Evolutionary conservation across 2,113 vertebrate species (phyloP).

Genomic region (Muscicapa adusta): DNA sequence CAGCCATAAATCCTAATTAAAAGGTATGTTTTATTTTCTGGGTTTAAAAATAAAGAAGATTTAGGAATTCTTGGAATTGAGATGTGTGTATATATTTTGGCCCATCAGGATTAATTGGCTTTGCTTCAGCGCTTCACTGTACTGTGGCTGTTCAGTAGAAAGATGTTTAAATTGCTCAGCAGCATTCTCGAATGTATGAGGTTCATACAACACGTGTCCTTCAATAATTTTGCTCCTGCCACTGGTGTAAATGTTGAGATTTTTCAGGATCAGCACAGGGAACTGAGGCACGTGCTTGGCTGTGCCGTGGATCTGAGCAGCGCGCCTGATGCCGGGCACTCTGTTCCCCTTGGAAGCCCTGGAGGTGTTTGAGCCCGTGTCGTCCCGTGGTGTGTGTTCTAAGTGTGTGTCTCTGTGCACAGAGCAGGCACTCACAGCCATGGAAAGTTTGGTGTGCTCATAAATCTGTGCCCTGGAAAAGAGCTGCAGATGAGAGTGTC

Average conservation of each 20-base stretch:
- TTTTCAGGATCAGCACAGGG: background rate
- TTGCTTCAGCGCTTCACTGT: constrained; percentile 42
- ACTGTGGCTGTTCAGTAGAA: background rate
- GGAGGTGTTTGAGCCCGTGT: background rate
- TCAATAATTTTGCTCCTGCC: constrained; percentile 13
- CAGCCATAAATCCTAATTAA: constrained; percentile 69
- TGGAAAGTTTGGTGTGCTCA: constrained; percentile 4
- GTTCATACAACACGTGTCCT: constrained; percentile 8
- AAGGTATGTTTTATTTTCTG: constrained; percentile 60
- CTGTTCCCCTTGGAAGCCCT: background rate
- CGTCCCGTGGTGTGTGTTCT: background rate
- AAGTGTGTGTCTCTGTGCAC: background rate
- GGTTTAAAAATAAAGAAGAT: constrained; percentile 60
- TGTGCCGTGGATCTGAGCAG: background rate
- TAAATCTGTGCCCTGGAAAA: constrained; percentile 11
- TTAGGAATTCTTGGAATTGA: constrained; percentile 64
- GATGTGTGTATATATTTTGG: constrained; percentile 54
- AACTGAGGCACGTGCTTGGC: background rate
- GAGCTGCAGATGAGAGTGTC: constrained; percentile 35
- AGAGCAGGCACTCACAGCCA: background rate
- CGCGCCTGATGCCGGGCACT: fast-evolving
- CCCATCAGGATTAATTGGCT: constrained; percentile 66
- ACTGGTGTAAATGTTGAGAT: background rate
- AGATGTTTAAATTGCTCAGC: too few species aligned
- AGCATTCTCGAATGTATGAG: background rate